A percentile compares a stretch with the other conserved stretches of the same genome.
Evolutionary conservation across 1,140 invertebrate species (phyloP).

Genomic region (Harlomillsia oculata): DNA sequence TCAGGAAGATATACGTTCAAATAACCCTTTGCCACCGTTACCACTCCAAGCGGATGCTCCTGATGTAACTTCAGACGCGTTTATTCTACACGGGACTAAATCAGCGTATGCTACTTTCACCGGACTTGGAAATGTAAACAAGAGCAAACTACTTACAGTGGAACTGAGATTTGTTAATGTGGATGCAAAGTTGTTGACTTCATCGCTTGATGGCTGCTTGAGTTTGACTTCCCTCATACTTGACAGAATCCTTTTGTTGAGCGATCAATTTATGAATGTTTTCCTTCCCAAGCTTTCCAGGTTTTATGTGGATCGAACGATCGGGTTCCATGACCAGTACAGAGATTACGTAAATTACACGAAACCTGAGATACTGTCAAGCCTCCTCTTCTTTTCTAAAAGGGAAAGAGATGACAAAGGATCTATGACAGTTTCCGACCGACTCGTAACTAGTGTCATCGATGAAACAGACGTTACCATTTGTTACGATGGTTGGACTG

Average conservation of each 20-base stretch:
- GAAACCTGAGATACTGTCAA: neutral
- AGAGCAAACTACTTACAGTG: neutral
- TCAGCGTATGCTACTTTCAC: neutral
- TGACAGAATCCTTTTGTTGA: neutral
- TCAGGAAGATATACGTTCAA: too few species aligned
- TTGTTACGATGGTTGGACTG: constrained; percentile 1
- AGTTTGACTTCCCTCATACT: neutral
- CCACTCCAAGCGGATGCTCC: too few species aligned
- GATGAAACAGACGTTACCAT: neutral
- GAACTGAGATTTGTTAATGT: neutral
- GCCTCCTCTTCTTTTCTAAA: neutral
- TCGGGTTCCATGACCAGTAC: constrained; percentile 5
- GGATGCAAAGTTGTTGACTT: neutral
- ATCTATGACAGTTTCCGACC: neutral
- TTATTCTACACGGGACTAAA: neutral
- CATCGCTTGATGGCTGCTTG: neutral
- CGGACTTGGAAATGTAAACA: neutral
- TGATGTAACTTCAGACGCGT: too few species aligned
- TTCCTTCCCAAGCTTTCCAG: neutral
- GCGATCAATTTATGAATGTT: neutral
- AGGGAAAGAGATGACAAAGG: neutral
- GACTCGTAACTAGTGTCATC: neutral
- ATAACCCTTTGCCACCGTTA: too few species aligned
- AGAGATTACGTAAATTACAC: constrained; percentile 6
- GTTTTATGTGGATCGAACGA: neutral